Base-by-base conservation (phyloP, 2,113 vertebrate species). In the Phainopepla nitens region DNA sequence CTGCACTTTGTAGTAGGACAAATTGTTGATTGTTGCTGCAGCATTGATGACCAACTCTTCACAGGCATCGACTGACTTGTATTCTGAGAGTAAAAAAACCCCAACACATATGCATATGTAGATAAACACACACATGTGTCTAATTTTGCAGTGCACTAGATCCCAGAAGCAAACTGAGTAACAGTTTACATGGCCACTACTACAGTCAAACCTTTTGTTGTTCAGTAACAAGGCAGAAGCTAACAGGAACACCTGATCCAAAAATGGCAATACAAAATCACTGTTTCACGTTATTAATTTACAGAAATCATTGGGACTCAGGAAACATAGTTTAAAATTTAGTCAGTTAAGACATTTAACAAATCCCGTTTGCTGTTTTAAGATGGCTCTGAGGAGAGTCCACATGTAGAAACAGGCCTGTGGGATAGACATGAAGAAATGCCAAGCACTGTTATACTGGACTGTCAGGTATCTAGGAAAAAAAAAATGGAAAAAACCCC, bases 11-110 rank as follows among this genome's bases (percentile, higher is more conserved):
- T 99, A 99, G 97, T 98, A 99, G 31, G 99, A 99, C 78, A 99
- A 97, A 95, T 99, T 99, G 98, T 99, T 99, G 97, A 99, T 97
- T 66, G 99, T 82, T 73, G 98, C 98, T 1, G 98, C 97, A 25
- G 98, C 97, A 51, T 98, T 99, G 97, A 99, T 98, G 96, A 99
- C 93, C 82, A 99, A 93, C 96, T 99, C 99, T 90, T 99, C 98
- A 70, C 98, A 99, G 70, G 98, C 98, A 50, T 98, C 96, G 11
- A 99, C 91, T 15, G 98, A 98, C 89, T 98, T 98, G 93, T 97
- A 94, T 96, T 99, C 99, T 99, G 97, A 81, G 68, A 96, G 41
- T 28, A 57, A 71, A 69, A 95, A 71, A 77, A 3, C 0, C 41
- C 35, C 58, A 27, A 76, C 62, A 31, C 28, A 65, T 24, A 70